These are phyloP conservation scores for Pycnomerus fuliginosus DNA, from an alignment of 2,888 invertebrate genomes.

Conservation along the genomic window DNA sequence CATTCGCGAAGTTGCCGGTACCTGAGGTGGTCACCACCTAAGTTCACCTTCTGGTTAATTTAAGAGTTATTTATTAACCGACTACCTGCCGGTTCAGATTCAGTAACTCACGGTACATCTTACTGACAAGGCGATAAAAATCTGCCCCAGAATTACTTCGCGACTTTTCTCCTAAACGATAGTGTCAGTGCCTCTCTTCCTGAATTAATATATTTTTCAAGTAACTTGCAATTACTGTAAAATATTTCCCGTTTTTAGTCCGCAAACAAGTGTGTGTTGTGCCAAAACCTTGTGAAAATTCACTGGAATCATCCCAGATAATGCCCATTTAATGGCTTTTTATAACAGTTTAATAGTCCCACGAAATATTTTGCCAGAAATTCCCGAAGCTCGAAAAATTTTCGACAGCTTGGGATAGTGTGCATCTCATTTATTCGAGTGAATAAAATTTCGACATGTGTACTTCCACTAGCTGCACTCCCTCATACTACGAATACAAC, in stretches of 20 bases:
- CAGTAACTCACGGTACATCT: slow-evolving; percentile 6
- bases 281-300: too few relatives aligned
- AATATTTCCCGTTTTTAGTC: too few relatives aligned
- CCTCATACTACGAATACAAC: slow-evolving; percentile 28
- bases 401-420: slow-evolving; percentile 20
- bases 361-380: slow-evolving; percentile 1
- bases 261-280: too few relatives aligned
- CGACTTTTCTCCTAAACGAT: too few relatives aligned
- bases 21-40: slow-evolving; percentile 30
- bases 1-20: slow-evolving; percentile 34
- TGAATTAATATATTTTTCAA: too few relatives aligned
- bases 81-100: slow-evolving; percentile 3
- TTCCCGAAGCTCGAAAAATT: slow-evolving; percentile 13
- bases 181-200: too few relatives aligned
- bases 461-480: slow-evolving; percentile 26
- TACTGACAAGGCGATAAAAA: too few relatives aligned
- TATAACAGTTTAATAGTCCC: slow-evolving; percentile 2
- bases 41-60: too few relatives aligned
- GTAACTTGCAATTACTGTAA: too few relatives aligned
- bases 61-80: slow-evolving; percentile 9
- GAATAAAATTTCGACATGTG: slow-evolving; percentile 20
- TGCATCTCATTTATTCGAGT: slow-evolving; percentile 10
- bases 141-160: too few relatives aligned
- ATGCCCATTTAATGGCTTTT: slow-evolving; percentile 19
- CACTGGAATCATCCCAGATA: too few relatives aligned